Base-by-base conservation (phyloP, 2,888 invertebrate genomes). In the Pegoplata infirma region DNA sequence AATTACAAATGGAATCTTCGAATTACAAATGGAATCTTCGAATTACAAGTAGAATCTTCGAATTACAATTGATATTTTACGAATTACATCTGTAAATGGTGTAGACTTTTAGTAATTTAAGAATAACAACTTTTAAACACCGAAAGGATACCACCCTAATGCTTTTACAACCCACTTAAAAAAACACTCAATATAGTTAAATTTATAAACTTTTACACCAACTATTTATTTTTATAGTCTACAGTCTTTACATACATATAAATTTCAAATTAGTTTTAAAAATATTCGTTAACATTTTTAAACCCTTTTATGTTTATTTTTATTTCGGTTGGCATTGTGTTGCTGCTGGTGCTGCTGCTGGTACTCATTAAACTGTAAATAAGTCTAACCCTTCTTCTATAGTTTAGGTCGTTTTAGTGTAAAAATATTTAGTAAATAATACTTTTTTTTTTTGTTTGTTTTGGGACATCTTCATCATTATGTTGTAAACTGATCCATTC, bases 261-360 rank as follows among this genome's bases (percentile, higher is more conserved):
- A 36, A 36, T 4, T 5, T 36, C 1, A 36, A 36, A 40, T 46
- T 61, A 19, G 46, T 61, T 53, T 40, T 14, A 12, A 40, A 61
- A 66, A 61, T 74, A 64, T 69, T 67, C 61, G 68, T 75, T 67
- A 63, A 19, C 66, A 67, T 47, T 72, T 36, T 75, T 75, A 79
- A 75, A 61, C 17, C 71, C 63, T 72, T 79, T 79, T 53, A 72
- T 32, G 44, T 61, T 71, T 46, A 10, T n/a, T 28, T 64, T 28
- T 32, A 63, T 55, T 67, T n/a, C n/a, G n/a, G n/a, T n/a, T 67
- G 49, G n/a, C 32, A n/a, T 17, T 21, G 53, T 36, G 23, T 23
- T 17, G 36, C 36, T 64, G n/a, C 32, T 17, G 36, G 53, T 36
- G 23, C n/a, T 17, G 36, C 36, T 64, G n/a, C n/a, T 55, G 71